Evolutionary conservation across 2,797 vertebrate species (phyloP), one percentile per base, ranked within the genome.

Genomic region (Brotula barbata): DNA sequence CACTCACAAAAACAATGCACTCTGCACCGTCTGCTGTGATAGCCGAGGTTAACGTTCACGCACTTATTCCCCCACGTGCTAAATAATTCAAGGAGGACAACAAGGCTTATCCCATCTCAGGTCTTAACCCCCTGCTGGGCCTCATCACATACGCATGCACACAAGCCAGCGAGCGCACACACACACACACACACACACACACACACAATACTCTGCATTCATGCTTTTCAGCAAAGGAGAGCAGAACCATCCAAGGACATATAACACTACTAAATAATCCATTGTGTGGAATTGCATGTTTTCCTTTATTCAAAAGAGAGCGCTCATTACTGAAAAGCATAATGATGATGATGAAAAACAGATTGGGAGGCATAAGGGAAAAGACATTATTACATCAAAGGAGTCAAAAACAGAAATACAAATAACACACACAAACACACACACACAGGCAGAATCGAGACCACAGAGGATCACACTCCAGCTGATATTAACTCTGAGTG

Each of bases 11-110:
- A 45, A 57, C 44, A 55, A 36, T 2, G 16, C 33, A 15, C 45
- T 48, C 20, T 36, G 44, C 42, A 43, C 3, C 21, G 52, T 48
- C 68, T 65, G 66, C 51, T 7, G 37, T 63, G 71, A 67, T 60
- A 56, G 58, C 48, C 25, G 6, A 60, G 63, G 75, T 73, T 57
- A 75, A 75, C 45, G 33, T 68, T 71, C 57, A 20, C 63, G 59
- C 71, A 49, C 58, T 45, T 25, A 57, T 64, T 75, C 78, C 73
- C 81, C 34, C 20, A 39, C 48, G 63, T 73, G 53, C 75, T 89
- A 85, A 88, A 89, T 89, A 83, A 89, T 89, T 86, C 81, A 89
- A 64, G 62, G 64, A 88, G 75, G 83, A 88, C 87, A 87, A 87
- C 76, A 78, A 64, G 71, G 76, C 65, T 78, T 74, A 58, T 70